phyloP scores from a whole-genome alignment of 2,888 invertebrate genomes.

The Cheilosia scutellata region DNA sequence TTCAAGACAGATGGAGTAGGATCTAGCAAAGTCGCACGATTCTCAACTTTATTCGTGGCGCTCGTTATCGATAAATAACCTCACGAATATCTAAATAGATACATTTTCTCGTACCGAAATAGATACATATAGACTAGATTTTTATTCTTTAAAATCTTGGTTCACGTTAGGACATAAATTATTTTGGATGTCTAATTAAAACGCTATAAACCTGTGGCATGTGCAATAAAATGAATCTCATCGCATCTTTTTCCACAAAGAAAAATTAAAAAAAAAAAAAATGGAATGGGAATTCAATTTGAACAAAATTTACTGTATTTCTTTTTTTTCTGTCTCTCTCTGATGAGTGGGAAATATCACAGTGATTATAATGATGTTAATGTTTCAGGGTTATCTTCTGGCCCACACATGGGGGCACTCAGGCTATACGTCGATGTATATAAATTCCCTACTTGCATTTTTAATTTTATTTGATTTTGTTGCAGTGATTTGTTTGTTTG shows the following conservation, averaged over 20 bases:
- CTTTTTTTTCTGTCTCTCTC: neutral
- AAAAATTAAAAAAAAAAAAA: neutral
- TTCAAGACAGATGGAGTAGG: slow-evolving; percentile 27
- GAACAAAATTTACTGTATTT: slow-evolving; percentile 57
- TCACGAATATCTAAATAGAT: slow-evolving; percentile 57
- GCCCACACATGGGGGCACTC: slow-evolving; percentile 16
- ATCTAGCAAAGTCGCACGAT: slow-evolving; percentile 42
- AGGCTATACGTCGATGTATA: neutral
- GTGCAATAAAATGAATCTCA: slow-evolving; percentile 46
- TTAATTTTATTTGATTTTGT: slow-evolving; percentile 24
- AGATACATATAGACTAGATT: neutral
- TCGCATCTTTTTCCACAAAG: slow-evolving; percentile 15
- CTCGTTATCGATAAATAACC: slow-evolving; percentile 72
- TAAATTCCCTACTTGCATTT: slow-evolving; percentile 24
- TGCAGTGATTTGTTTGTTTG: slow-evolving; percentile 36
- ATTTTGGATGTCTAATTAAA: slow-evolving; percentile 69
- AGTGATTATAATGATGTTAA: slow-evolving; percentile 42
- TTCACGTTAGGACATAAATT: slow-evolving; percentile 45
- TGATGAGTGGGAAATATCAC: slow-evolving; percentile 12
- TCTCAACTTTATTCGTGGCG: slow-evolving; percentile 47
- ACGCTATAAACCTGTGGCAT: slow-evolving; percentile 59
- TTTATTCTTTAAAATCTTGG: slow-evolving; percentile 3
- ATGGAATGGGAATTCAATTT: slow-evolving; percentile 47
- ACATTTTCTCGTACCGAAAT: slow-evolving; percentile 22
- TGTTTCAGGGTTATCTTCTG: slow-evolving; percentile 9